Evolutionary conservation across 2,797 vertebrate genomes (phyloP), one percentile per base, ranked within the genome.

Genomic region (Neostethus bicornis): DNA sequence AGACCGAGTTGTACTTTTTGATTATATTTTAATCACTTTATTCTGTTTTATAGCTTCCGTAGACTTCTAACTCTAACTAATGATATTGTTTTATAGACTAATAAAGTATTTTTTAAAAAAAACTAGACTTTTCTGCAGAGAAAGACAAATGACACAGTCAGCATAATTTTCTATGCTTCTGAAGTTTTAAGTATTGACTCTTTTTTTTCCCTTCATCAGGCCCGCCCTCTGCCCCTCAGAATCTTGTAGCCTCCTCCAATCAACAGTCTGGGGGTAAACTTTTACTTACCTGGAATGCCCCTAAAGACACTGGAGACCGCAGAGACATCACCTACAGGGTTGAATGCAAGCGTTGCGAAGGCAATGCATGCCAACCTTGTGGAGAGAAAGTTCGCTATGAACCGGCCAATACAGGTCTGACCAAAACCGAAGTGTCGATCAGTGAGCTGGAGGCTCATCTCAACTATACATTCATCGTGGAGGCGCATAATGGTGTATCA

Each of bases 401-500:
- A 0, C 94, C 92, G 0, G 59, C 85, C 2, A 92, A 77, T 1
- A 10, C 1, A 0, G 83, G 74, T 2, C 79, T 93, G 64, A 90
- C 56, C 0, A 88, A 81, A 14, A 93, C 93, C 1, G 83, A 62
- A 6, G 87, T 97, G 45, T 90, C 69, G 0, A 70, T 98, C 72
- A 94, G 91, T 0, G 94, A 95, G 39, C 84, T 99, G 76, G 95
- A 98, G 23, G 92, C 94, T 0, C 93, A 95, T n/a, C 87, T 96
- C 60, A 97, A 98, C 90, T 98, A 98, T 86, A 96, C 95, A 55
- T 97, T 99, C 70, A 86, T 68, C 0, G 92, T 99, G 0, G 95
- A 96, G 79, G 94, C 95, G 0, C 90, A 89, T 0, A 98, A 92
- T 0, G 95, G 96, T 0, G 96, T 99, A 68, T 96, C 97, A 0